phyloP scores from a whole-genome alignment of 2,888 invertebrate species.

The Caenorhabditis becei region DNA sequence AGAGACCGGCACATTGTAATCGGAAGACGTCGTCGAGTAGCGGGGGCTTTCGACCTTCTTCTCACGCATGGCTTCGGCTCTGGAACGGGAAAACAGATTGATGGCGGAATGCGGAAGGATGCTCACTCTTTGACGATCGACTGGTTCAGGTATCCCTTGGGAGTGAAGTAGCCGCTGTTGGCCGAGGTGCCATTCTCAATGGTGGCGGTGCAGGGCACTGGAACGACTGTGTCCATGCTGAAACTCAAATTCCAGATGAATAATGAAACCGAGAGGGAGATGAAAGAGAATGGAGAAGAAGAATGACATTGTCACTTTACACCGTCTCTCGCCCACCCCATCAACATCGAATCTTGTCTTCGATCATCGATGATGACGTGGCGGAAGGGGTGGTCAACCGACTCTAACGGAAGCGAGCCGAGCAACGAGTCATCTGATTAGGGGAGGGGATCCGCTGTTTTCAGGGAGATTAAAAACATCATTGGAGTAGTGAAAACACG shows the following conservation, averaged over 20 bases:
- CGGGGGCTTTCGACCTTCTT: slow-evolving; percentile 43
- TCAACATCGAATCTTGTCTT: slow-evolving; percentile 28
- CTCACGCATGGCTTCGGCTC: slow-evolving; percentile 59
- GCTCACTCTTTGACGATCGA: slow-evolving; percentile 53
- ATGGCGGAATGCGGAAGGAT: background rate
- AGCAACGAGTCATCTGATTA: slow-evolving; percentile 36
- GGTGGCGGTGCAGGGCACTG: slow-evolving; percentile 28
- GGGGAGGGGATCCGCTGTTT: background rate
- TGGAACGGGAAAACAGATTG: no score
- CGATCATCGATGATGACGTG: slow-evolving; percentile 33
- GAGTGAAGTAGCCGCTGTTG: slow-evolving; percentile 53
- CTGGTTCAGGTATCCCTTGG: slow-evolving; percentile 56
- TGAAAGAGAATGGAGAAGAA: slow-evolving; percentile 4
- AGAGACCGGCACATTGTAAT: slow-evolving; percentile 49
- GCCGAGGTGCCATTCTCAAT: slow-evolving; percentile 28
- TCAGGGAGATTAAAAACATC: slow-evolving; percentile 28
- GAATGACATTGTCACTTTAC: slow-evolving; percentile 20
- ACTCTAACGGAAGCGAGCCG: slow-evolving; percentile 14
- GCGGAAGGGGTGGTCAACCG: slow-evolving; percentile 27
- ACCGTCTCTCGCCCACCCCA: slow-evolving; percentile 10
- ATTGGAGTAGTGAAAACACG: background rate
- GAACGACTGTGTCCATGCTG: slow-evolving; percentile 56
- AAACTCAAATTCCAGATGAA: slow-evolving; percentile 13
- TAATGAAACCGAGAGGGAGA: background rate
- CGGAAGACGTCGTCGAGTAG: slow-evolving; percentile 52